A percentile compares a stretch with the other conserved stretches of the same genome.
Conservation (phyloP, 2,888 invertebrate species). For the Drosophila nigricruria region DNA sequence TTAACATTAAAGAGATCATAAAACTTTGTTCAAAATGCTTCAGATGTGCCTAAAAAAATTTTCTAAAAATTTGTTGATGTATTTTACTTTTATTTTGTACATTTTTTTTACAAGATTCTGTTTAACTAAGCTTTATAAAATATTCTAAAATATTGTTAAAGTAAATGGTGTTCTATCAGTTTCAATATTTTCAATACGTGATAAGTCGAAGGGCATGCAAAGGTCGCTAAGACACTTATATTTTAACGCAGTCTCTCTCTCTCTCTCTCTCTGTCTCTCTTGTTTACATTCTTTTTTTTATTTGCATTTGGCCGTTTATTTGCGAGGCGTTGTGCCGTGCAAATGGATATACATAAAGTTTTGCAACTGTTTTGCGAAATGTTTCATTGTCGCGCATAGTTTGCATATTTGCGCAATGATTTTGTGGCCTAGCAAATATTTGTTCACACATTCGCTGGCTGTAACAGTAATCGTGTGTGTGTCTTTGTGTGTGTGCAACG, state of each 20-base stretch:
- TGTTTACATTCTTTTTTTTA: not conserved
- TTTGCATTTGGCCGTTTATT: conserved; percentile 23
- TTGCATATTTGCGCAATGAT: conserved; percentile 77
- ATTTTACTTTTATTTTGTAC: no score
- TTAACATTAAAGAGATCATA: no score
- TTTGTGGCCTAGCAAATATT: conserved; percentile 74
- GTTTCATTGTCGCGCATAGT: conserved; percentile 70
- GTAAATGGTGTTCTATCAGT: not conserved
- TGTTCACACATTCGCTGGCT: conserved; percentile 67
- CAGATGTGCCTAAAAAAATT: no score
- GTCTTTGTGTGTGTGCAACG: conserved; percentile 18
- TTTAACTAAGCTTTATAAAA: no score
- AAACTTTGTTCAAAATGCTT: no score
- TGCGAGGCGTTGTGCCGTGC: conserved; percentile 47
- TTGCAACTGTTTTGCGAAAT: conserved; percentile 58
- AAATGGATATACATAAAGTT: conserved; percentile 51
- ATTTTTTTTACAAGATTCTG: no score
- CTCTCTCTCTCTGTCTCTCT: no score
- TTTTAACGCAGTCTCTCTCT: not conserved
- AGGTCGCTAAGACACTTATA: not conserved
- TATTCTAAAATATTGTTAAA: not conserved
- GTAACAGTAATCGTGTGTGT: conserved; percentile 12
- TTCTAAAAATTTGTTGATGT: no score
- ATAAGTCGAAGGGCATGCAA: conserved; percentile 12
- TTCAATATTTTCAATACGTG: not conserved